A percentile compares a stretch with the other conserved stretches of the same genome.
These are phyloP conservation scores for Lophius piscatorius DNA, from an alignment of 2,113 vertebrate genomes.

Conservation along the genomic window DNA sequence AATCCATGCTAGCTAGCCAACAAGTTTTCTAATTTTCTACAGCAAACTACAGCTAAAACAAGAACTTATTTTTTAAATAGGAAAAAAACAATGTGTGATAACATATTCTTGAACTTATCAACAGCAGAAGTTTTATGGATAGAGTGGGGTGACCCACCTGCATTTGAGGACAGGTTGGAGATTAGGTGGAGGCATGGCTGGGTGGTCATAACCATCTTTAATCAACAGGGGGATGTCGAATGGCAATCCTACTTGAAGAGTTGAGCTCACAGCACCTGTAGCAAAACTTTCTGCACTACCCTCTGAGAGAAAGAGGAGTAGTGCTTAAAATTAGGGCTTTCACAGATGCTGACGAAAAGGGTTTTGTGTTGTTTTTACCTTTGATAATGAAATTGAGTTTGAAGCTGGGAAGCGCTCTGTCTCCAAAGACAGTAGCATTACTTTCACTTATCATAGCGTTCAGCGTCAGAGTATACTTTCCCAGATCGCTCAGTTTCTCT, in stretches of 20 bases:
- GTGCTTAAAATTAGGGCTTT: background rate
- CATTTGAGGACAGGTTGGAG: conserved; percentile 82
- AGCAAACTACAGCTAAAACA: too few relatives aligned
- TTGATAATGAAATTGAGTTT: conserved; percentile 85
- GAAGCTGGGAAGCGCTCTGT: conserved; percentile 82
- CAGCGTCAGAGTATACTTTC: conserved; percentile 86
- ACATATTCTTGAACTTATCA: too few relatives aligned
- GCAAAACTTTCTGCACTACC: conserved; percentile 84
- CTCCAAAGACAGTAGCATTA: conserved; percentile 80
- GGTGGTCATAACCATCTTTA: conserved; percentile 86
- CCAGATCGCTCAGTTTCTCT: conserved; percentile 86
- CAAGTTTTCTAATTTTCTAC: too few relatives aligned
- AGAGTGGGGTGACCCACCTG: conserved; percentile 54
- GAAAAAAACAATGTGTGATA: too few relatives aligned
- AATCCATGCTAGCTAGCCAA: too few relatives aligned
- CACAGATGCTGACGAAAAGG: background rate
- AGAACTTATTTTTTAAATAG: too few relatives aligned
- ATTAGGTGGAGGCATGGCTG: conserved; percentile 65
- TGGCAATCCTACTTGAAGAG: conserved; percentile 83
- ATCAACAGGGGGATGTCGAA: conserved; percentile 87
- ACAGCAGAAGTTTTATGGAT: too few relatives aligned
- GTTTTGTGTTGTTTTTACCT: conserved; percentile 73
- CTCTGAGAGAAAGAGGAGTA: conserved; percentile 69
- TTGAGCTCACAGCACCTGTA: conserved; percentile 67
- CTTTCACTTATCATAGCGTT: conserved; percentile 85